Evolutionary conservation across 1,140 invertebrate genomes (phyloP), one percentile per base, ranked within the genome.

Genomic region (Babylonia areolata): DNA sequence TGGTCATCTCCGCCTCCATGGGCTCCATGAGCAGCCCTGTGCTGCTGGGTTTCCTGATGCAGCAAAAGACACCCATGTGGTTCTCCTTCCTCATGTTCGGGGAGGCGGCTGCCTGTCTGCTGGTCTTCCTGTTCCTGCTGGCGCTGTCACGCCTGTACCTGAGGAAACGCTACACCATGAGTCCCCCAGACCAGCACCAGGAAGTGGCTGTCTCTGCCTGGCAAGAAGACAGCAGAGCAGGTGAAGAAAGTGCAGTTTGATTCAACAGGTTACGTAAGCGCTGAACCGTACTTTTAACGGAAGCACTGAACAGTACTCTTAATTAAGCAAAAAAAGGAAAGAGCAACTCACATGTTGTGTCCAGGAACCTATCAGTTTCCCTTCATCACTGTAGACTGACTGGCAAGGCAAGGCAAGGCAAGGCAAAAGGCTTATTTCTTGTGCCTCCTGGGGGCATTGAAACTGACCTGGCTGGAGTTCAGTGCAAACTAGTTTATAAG

Each of bases 61-160:
- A 90, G 31, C 35, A 88, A 0, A 58, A 87, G 46, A 86, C 84
- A 17, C 88, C 88, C 33, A 89, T 90, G 87, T 90, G 90, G 90
- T 90, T 86, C 51, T 42, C 73, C 1, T 91, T 90, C 84, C 78
- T 91, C 20, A 80, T 91, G 28, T 42, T 88, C 28, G 71, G 2
- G 33, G 81, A 91, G 54, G 84, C 86, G 37, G 33, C 87, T 42
- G 1, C 87, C 23, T 90, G 90, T 82, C 73, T 87, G 28, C n/a
- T 73, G 28, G 35, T 88, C 20, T 87, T 91, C 82, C 75, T 31
- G 71, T 71, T 33, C n/a, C 82, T 51, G 37, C 73, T 51, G 87
- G 90, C n/a, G 42, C 88, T 51, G 77, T 85, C 39, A 78, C 86
- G 82, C 64, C 87, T 46, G 35, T 87, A 84, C 31, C 64, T 84